Percentiles rank a stretch among this genome's conserved stretches.
These are phyloP conservation scores for Austrofundulus limnaeus DNA, from an alignment of 2,113 vertebrate genomes.

Conservation along the genomic window DNA sequence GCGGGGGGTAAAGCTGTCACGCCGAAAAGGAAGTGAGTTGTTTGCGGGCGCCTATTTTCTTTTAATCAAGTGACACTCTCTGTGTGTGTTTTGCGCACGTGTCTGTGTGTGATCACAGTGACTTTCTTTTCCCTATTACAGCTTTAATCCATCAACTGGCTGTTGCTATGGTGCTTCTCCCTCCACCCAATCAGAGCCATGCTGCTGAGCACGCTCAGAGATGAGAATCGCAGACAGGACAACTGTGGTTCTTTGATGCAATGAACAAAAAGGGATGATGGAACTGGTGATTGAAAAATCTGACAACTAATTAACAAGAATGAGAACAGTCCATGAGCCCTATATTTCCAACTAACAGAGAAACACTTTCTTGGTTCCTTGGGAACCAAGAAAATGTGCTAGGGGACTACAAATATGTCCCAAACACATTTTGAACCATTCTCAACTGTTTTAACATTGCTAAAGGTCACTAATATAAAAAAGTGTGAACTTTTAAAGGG, in stretches of 20 bases:
- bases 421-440: background rate
- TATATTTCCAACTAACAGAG: background rate
- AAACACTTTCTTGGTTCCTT: background rate
- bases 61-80: slow-evolving; percentile 49
- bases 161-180: slow-evolving; percentile 65
- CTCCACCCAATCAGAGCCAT: slow-evolving; percentile 47
- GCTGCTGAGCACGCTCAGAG: slow-evolving; percentile 34
- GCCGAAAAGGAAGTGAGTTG: slow-evolving; percentile 35
- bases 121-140: slow-evolving; percentile 64
- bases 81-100: slow-evolving; percentile 1
- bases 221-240: slow-evolving; percentile 23
- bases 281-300: background rate
- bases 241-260: slow-evolving; percentile 18
- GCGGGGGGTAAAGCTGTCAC: slow-evolving; percentile 9
- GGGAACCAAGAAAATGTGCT: background rate
- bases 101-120: slow-evolving; percentile 52
- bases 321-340: background rate
- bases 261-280: slow-evolving; percentile 9
- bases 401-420: background rate
- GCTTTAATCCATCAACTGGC: slow-evolving; percentile 70
- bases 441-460: too few relatives aligned
- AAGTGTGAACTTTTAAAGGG: too few relatives aligned
- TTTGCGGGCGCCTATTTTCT: slow-evolving; percentile 32
- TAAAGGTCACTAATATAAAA: too few relatives aligned
- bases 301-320: background rate